Conservation (phyloP, 2,888 invertebrate species). For the Eulithis testata region DNA sequence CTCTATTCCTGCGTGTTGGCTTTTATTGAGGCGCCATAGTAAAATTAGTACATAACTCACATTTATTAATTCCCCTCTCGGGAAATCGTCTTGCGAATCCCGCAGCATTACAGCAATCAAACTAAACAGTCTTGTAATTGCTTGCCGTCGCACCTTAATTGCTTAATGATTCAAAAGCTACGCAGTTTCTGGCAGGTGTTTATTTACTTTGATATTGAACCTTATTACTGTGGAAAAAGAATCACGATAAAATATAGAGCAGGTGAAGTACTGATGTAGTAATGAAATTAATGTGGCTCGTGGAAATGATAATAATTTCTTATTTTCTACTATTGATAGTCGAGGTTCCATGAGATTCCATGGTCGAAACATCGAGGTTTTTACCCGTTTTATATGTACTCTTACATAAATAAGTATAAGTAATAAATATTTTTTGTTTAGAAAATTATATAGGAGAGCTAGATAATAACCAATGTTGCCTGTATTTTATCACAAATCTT, state of each 20-base stretch:
- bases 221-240: constrained; percentile 9
- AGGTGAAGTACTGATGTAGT: background rate
- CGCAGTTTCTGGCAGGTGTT: constrained; percentile 20
- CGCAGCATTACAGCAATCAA: constrained; percentile 40
- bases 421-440: no score
- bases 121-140: constrained; percentile 43
- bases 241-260: background rate
- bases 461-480: no score
- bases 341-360: no score
- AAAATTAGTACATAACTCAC: constrained; percentile 19
- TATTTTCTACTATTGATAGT: no score
- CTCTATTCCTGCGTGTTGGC: background rate
- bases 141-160: constrained; percentile 40
- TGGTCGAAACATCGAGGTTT: no score
- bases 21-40: background rate
- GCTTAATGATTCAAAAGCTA: constrained; percentile 42
- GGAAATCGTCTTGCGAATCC: constrained; percentile 38
- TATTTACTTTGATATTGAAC: constrained; percentile 12
- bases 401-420: no score
- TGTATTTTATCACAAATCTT: background rate
- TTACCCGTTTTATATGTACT: no score
- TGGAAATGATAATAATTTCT: no score
- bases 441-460: no score
- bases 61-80: constrained; percentile 27
- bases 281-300: background rate